Evolutionary conservation across 2,113 vertebrate species (phyloP).

Genomic region (Dipodomys spectabilis): DNA sequence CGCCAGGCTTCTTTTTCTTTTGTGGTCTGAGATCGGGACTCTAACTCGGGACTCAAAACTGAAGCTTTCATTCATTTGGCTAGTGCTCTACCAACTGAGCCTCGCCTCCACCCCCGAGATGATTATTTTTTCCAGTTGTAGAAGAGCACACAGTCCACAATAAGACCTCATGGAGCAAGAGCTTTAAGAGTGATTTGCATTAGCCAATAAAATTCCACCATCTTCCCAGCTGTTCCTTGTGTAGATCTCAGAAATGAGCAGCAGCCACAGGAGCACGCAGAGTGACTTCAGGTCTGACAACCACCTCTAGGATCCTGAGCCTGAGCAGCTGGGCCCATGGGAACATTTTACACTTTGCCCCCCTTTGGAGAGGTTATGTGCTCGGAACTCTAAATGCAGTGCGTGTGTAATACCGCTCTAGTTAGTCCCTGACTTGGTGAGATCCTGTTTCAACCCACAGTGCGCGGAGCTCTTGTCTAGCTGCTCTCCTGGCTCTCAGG

Average conservation of each 20-base stretch:
- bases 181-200: neutral
- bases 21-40: too few relatives aligned
- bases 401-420: neutral
- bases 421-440: conserved; percentile 16
- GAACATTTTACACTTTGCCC: neutral
- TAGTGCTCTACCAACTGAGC: too few relatives aligned
- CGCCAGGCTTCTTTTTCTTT: too few relatives aligned
- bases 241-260: neutral
- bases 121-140: neutral
- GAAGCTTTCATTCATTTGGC: too few relatives aligned
- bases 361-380: neutral
- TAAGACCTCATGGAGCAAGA: neutral
- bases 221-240: neutral
- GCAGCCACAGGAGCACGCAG: neutral
- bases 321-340: neutral
- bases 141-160: neutral
- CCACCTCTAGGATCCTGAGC: neutral
- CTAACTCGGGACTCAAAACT: too few relatives aligned
- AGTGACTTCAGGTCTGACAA: neutral
- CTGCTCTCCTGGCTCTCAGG: neutral
- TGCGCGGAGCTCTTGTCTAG: neutral
- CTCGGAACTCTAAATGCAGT: conserved; percentile 48
- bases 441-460: neutral
- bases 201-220: neutral
- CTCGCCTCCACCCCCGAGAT: neutral